Base-by-base conservation (phyloP, 1,140 invertebrate genomes). In the Philopotamus ludificatus region DNA sequence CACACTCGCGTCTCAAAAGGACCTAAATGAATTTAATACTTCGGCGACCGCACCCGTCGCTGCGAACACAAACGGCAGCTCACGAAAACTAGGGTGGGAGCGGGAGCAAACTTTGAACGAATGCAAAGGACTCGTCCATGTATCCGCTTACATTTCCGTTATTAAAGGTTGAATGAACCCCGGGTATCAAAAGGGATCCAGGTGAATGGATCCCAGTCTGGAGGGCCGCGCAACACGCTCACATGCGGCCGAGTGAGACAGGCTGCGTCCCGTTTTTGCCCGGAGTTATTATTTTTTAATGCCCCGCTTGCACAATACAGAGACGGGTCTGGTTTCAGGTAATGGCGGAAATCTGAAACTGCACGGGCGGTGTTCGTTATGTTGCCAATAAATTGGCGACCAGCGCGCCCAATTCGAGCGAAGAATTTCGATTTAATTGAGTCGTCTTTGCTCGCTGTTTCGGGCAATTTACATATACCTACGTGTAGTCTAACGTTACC, bases 141-240 rank as follows among this genome's bases (percentile, higher is more conserved):
- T 47, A 47, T 47, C 44, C 18, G 44, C 44, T 47, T 47, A 47
- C 44, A 47, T 47, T 47, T 47, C 44, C 44, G 44, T 47, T 47
- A 47, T 47, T 47, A 47, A 47, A 47, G 44, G 44, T 47, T 47
- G 44, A 47, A 47, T 20, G 44, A 47, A 20, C 44, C 44, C 4
- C 10, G 44, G 8, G 8, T 16, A 47, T 47, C 44, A 47, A 47
- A 47, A 47, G 44, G 44, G 44, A 12, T 47, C 15, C 44, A 47
- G 10, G 44, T 47, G 44, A 47, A 47, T 47, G 44, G 44, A 47
- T 47, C 8, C 44, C 28, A 7, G 28, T 34, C 28, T 34, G 12
- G 4, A 12, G 28, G 12, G 28, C 28, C n/a, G n/a, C n/a, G n/a
- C n/a, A n/a, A n/a, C n/a, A n/a, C n/a, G n/a, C n/a, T n/a, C n/a